These are phyloP conservation scores for Microctonus brassicae DNA, from an alignment of 2,888 invertebrate genomes.

Conservation along the genomic window DNA sequence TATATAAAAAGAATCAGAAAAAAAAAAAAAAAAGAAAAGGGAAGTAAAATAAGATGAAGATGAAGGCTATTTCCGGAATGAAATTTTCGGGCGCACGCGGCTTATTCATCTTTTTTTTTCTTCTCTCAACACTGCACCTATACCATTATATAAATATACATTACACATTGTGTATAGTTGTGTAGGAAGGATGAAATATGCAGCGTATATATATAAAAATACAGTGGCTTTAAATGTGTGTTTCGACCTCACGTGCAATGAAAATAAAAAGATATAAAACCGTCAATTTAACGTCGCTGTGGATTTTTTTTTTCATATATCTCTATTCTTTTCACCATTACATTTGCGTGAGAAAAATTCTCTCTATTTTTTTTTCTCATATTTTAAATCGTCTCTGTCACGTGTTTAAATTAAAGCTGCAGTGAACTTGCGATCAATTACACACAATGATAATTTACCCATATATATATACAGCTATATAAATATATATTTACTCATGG, in stretches of 20 bases:
- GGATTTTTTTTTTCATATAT: too few relatives aligned
- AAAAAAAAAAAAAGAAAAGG: conserved; percentile 10
- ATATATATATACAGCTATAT: background rate
- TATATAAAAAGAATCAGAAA: conserved; percentile 2
- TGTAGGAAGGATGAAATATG: background rate
- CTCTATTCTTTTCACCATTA: background rate
- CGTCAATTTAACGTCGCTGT: too few relatives aligned
- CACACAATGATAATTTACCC: background rate
- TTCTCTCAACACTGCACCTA: conserved; percentile 17
- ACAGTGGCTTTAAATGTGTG: too few relatives aligned
- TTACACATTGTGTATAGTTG: background rate
- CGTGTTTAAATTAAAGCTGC: conserved; percentile 21
- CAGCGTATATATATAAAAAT: background rate
- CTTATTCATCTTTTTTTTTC: conserved; percentile 8
- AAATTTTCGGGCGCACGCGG: conserved; percentile 48
- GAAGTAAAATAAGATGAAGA: background rate
- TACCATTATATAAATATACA: conserved; percentile 8
- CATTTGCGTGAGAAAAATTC: background rate
- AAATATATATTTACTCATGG: background rate
- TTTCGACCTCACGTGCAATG: too few relatives aligned
- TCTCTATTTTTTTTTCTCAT: background rate
- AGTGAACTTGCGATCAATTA: conserved; percentile 27
- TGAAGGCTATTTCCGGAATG: conserved; percentile 47
- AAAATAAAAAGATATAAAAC: background rate
- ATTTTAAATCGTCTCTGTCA: conserved; percentile 6